A percentile compares a stretch with the other conserved stretches of the same genome.
These are phyloP conservation scores for Megaceryle torquata DNA, from an alignment of 2,113 vertebrate species.

Conservation along the genomic window DNA sequence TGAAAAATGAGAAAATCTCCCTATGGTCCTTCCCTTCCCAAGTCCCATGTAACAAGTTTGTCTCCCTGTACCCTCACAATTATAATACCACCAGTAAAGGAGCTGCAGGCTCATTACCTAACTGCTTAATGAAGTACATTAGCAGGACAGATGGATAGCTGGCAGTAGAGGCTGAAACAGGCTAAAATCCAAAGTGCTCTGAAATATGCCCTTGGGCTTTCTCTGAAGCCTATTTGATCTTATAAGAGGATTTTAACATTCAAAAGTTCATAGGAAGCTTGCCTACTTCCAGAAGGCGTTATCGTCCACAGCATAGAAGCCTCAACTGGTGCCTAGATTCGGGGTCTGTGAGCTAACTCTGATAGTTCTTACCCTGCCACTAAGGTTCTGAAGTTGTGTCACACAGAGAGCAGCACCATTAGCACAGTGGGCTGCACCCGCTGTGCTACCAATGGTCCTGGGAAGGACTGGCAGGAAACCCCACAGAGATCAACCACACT, in stretches of 20 bases:
- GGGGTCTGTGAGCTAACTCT: neutral
- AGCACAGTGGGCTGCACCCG: neutral
- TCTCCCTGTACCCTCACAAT: neutral
- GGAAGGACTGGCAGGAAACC: neutral
- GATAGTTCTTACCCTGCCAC: fast-evolving
- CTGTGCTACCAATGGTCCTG: neutral
- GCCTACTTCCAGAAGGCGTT: neutral
- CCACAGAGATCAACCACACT: neutral
- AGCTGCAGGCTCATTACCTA: conserved; percentile 19
- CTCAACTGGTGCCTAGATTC: neutral
- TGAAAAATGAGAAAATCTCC: neutral
- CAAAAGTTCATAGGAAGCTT: neutral
- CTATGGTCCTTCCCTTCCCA: neutral
- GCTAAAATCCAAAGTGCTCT: conserved; percentile 34
- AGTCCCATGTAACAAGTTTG: neutral
- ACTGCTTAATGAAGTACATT: conserved; percentile 19
- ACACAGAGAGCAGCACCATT: neutral
- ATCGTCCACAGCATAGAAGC: neutral
- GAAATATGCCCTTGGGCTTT: conserved; percentile 36
- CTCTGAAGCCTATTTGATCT: neutral
- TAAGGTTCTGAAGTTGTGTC: neutral
- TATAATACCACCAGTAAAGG: neutral
- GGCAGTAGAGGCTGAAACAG: conserved; percentile 18
- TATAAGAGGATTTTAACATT: conserved; percentile 16
- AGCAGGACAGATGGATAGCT: conserved; percentile 45